Evolutionary conservation across 2,113 vertebrate species (phyloP).

Genomic region (Ardeotis arabs): DNA sequence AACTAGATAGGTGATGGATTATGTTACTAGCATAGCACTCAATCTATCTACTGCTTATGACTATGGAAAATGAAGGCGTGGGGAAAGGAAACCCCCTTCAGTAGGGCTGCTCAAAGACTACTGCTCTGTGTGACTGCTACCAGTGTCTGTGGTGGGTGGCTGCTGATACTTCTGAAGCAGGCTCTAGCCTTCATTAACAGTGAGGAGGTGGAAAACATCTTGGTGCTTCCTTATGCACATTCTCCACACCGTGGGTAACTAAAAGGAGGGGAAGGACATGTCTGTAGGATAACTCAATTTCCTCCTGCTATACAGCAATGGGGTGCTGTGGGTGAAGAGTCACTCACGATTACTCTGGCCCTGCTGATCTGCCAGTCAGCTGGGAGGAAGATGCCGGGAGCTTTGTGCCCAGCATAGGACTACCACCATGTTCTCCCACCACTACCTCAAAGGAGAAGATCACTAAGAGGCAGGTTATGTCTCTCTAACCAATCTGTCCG

Average conservation of each 20-base stretch:
- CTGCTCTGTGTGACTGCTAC: not conserved
- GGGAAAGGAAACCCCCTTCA: not conserved
- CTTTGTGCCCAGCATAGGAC: not conserved
- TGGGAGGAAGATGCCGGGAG: not conserved
- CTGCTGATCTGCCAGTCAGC: not conserved
- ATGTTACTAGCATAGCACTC: not conserved
- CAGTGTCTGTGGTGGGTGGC: not conserved
- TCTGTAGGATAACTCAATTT: not conserved
- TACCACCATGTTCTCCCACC: not conserved
- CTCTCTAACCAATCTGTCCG: accelerated
- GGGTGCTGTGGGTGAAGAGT: not conserved
- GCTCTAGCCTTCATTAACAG: not conserved
- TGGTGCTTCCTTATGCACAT: not conserved
- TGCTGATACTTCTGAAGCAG: not conserved
- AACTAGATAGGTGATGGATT: not conserved
- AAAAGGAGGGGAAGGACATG: not conserved
- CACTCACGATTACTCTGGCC: not conserved
- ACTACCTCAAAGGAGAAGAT: not conserved
- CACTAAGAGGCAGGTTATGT: not conserved
- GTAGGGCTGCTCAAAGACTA: not conserved
- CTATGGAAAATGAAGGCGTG: not conserved
- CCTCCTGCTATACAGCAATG: not conserved
- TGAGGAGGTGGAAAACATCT: not conserved
- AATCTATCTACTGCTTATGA: not conserved
- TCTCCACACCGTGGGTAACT: not conserved